phyloP scores from a whole-genome alignment of 2,888 invertebrate species.

The Pristionchus entomophagus region DNA sequence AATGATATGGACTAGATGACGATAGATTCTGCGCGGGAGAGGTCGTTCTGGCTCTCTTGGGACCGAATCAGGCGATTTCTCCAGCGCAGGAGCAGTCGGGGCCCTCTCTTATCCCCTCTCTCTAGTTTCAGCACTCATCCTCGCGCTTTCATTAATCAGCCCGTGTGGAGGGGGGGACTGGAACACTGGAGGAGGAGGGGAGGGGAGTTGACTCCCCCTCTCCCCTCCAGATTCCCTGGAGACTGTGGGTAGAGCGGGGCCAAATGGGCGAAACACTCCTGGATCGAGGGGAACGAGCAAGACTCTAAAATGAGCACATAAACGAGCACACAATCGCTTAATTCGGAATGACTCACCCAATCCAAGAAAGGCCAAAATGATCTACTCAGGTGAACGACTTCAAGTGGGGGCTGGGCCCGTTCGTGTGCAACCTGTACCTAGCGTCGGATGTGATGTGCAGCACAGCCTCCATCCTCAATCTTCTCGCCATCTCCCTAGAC shows the following conservation, averaged over 20 bases:
- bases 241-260: neutral
- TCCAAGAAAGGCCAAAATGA: neutral
- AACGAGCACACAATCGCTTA: too few species aligned
- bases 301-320: too few species aligned
- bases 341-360: too few species aligned
- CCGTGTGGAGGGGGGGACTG: neutral
- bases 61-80: neutral
- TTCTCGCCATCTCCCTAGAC: conserved; percentile 97
- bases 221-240: neutral
- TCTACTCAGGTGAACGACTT: conserved; percentile 76
- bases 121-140: conserved; percentile 32
- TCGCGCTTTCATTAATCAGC: conserved; percentile 31
- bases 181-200: conserved; percentile 3
- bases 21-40: too few species aligned
- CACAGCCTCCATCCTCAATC: conserved; percentile 96
- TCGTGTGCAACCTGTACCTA: conserved; percentile 96
- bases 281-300: neutral
- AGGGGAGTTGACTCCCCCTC: neutral
- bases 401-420: conserved; percentile 88
- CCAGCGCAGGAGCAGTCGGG: neutral
- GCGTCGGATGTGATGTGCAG: conserved; percentile 97
- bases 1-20: too few species aligned
- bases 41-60: neutral
- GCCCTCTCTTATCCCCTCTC: neutral
- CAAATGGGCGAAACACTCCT: conserved; percentile 30